Conservation (phyloP, 2,888 invertebrate species). For the Sminthurides aquaticus region DNA sequence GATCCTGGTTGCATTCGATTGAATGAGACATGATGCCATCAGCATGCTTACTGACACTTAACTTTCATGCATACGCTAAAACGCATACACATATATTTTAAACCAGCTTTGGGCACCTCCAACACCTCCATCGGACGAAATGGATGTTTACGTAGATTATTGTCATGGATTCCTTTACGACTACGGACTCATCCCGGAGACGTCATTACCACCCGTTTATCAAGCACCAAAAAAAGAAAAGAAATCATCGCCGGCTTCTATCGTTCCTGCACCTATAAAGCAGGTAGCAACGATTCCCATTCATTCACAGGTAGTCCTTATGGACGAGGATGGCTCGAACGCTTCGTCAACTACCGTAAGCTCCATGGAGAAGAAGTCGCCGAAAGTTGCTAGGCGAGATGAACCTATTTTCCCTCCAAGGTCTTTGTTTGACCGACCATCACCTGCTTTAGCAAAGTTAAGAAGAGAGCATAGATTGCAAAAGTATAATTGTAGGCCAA, state of each 20-base stretch:
- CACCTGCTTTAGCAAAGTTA: constrained; percentile 65
- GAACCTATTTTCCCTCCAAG: constrained; percentile 68
- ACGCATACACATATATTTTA: neutral
- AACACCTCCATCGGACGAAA: constrained; percentile 88
- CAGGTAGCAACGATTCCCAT: neutral
- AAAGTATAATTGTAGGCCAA: constrained; percentile 51
- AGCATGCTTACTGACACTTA: too few species aligned
- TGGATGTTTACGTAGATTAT: constrained; percentile 83
- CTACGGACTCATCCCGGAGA: constrained; percentile 62
- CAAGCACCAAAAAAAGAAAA: constrained; percentile 43
- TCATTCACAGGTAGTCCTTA: neutral
- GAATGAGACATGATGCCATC: too few species aligned
- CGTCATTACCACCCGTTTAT: constrained; percentile 70
- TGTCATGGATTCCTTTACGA: constrained; percentile 81
- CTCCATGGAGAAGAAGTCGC: constrained; percentile 33
- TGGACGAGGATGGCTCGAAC: constrained; percentile 16
- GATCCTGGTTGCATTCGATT: too few species aligned
- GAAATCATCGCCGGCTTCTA: constrained; percentile 16
- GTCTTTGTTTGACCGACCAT: constrained; percentile 72
- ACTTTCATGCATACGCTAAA: neutral
- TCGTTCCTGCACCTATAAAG: neutral
- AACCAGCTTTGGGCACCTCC: constrained; percentile 95
- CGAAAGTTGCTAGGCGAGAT: constrained; percentile 58
- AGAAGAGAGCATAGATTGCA: constrained; percentile 69
- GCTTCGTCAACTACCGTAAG: neutral